These are phyloP conservation scores for Oplegnathus fasciatus DNA, from an alignment of 2,113 vertebrate genomes.

Conservation along the genomic window DNA sequence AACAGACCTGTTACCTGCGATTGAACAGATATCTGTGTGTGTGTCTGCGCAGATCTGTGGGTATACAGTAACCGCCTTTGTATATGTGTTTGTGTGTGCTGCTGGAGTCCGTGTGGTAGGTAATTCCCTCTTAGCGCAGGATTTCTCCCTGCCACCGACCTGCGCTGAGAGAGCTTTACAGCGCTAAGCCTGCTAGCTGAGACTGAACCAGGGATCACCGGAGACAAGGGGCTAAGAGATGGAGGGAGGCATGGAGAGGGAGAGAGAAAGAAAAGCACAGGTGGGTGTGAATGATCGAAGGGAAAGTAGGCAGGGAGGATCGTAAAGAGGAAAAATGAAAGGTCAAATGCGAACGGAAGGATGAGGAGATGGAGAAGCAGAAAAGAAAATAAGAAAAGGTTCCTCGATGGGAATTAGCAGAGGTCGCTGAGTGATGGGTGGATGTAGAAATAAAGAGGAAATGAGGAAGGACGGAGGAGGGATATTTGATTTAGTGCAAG, in stretches of 20 bases:
- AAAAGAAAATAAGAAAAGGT: conserved; percentile 8
- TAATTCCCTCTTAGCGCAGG: conserved; percentile 76
- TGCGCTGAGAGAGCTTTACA: conserved; percentile 71
- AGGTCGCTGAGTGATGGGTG: background rate
- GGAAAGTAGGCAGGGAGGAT: conserved; percentile 34
- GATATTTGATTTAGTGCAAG: background rate
- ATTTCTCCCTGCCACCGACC: conserved; percentile 72
- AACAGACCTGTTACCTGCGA: background rate
- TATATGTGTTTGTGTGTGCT: conserved; percentile 34
- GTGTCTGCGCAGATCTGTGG: background rate
- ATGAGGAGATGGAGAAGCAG: background rate
- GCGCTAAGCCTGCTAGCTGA: conserved; percentile 72
- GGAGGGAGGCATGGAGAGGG: conserved; percentile 33
- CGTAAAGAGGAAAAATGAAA: conserved; percentile 40
- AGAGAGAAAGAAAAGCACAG: conserved; percentile 16
- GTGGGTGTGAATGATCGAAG: conserved; percentile 50
- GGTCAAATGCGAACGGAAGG: conserved; percentile 44
- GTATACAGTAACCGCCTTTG: conserved; percentile 13
- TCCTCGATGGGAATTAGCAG: background rate
- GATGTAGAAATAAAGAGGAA: background rate
- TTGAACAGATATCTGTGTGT: background rate
- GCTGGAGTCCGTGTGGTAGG: conserved; percentile 54
- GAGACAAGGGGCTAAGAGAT: conserved; percentile 56
- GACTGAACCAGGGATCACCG: conserved; percentile 76
- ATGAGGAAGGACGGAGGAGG: background rate